Base-by-base conservation (phyloP, 2,888 invertebrate genomes). In the Strigamia transsilvanica region DNA sequence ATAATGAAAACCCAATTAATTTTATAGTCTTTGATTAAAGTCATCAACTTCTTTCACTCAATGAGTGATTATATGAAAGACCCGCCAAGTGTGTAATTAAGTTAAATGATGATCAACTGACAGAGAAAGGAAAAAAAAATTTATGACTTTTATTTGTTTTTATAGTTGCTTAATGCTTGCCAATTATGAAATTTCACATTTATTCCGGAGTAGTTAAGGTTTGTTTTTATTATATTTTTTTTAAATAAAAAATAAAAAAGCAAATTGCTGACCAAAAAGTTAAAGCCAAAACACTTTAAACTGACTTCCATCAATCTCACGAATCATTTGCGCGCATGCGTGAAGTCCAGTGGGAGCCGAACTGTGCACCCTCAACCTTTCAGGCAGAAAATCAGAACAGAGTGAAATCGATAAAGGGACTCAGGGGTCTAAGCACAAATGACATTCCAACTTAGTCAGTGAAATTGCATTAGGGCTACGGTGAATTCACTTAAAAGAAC, bases 251-350 rank as follows among this genome's bases (percentile, higher is more conserved):
- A 56, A 56, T 2, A 56, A 56, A 56, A 73, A 73, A 73, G 0
- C 23, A 73, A 73, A 73, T 73, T 32, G 10, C 32, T 2, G 32
- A 73, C 32, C 73, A n/a, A 73, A 66, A 73, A 73, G 73, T 73
- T 73, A 73, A 73, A 32, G 73, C 73, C 73, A 73, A 32, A 32
- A 73, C 73, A 73, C 73, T 73, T 73, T 73, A 73, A 73, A 73
- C 73, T 73, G 73, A 73, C 73, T 73, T 73, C 73, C 73, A 73
- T 73, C 73, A 73, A 73, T 73, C 73, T 73, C 73, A 73, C 73
- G 73, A 73, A 73, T 73, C 73, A 73, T 73, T 73, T 73, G 73
- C 73, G 73, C 73, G 73, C 73, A 73, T 73, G 73, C 73, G 73
- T 73, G 73, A 73, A 73, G 73, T 73, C 73, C 73, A 73, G 73